Conservation (phyloP, 2,888 invertebrate genomes). For the Aproaerema taeniolella region DNA sequence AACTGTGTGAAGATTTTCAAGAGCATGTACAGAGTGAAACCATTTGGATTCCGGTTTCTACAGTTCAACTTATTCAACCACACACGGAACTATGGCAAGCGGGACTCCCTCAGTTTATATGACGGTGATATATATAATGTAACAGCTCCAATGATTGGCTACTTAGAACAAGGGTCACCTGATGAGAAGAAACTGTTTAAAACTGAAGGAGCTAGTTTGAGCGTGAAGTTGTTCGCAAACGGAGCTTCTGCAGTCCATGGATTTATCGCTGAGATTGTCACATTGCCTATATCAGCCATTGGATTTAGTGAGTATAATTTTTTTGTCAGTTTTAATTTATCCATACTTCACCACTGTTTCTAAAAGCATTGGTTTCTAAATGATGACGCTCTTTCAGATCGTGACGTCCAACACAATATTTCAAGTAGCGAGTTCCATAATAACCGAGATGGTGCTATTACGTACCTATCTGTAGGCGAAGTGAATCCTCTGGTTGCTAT, state of each 20-base stretch:
- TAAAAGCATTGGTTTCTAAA: no score
- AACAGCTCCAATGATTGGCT: slow-evolving; percentile 83
- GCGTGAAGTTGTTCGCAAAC: slow-evolving; percentile 94
- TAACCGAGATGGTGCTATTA: slow-evolving; percentile 92
- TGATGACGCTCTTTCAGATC: no score
- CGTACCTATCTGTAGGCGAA: slow-evolving; percentile 95
- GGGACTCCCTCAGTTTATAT: slow-evolving; percentile 90
- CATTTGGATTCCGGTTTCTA: slow-evolving; percentile 91
- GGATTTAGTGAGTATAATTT: slow-evolving; percentile 89
- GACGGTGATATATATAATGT: slow-evolving; percentile 96
- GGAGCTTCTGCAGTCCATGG: slow-evolving; percentile 96
- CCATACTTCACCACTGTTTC: no score
- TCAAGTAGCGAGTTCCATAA: slow-evolving; percentile 87
- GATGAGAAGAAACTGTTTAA: slow-evolving; percentile 86
- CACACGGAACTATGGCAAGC: slow-evolving; percentile 86
- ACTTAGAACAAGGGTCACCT: slow-evolving; percentile 83
- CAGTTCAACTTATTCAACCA: slow-evolving; percentile 96
- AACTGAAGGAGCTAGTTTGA: slow-evolving; percentile 87
- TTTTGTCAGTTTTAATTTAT: no score
- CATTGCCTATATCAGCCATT: slow-evolving; percentile 93
- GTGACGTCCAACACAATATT: slow-evolving; percentile 94
- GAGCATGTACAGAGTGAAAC: slow-evolving; percentile 89
- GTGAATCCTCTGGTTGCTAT: slow-evolving; percentile 94
- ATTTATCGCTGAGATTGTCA: slow-evolving; percentile 97
- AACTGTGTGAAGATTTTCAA: slow-evolving; percentile 98